phyloP scores from a whole-genome alignment of 2,888 invertebrate genomes.

The Sceliomorpha sp. region DNA sequence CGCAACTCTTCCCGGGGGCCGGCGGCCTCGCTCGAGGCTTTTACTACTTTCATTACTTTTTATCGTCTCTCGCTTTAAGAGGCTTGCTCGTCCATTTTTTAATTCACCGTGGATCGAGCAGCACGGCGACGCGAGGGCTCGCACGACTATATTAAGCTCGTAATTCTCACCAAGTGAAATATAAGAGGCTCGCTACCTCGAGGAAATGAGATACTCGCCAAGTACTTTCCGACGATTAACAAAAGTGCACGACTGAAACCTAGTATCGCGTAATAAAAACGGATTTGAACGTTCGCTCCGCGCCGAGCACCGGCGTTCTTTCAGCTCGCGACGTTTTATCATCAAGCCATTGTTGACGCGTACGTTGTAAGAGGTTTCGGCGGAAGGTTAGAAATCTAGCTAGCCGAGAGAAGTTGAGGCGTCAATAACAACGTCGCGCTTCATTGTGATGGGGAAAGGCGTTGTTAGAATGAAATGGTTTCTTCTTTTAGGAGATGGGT shows the following conservation, averaged over 20 bases:
- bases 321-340: too few species aligned
- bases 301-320: too few species aligned
- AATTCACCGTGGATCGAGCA: slow-evolving; percentile 71
- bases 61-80: slow-evolving; percentile 72
- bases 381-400: too few species aligned
- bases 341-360: too few species aligned
- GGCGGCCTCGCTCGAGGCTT: slow-evolving; percentile 57
- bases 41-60: slow-evolving; percentile 77
- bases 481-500: too few species aligned
- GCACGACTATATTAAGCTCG: slow-evolving; percentile 72
- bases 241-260: slow-evolving; percentile 50
- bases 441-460: too few species aligned
- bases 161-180: slow-evolving; percentile 75
- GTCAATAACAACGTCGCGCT: too few species aligned
- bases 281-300: slow-evolving; percentile 20
- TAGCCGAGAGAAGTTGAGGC: too few species aligned
- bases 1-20: slow-evolving; percentile 34
- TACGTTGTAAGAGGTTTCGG: too few species aligned
- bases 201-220: slow-evolving; percentile 56
- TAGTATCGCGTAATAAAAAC: slow-evolving; percentile 39
- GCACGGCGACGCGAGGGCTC: slow-evolving; percentile 60
- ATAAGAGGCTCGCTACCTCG: slow-evolving; percentile 62
- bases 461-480: too few species aligned
- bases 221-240: slow-evolving; percentile 57
- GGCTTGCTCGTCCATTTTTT: slow-evolving; percentile 70